phyloP scores from a whole-genome alignment of 2,888 invertebrate genomes.

The Idaea aversata region DNA sequence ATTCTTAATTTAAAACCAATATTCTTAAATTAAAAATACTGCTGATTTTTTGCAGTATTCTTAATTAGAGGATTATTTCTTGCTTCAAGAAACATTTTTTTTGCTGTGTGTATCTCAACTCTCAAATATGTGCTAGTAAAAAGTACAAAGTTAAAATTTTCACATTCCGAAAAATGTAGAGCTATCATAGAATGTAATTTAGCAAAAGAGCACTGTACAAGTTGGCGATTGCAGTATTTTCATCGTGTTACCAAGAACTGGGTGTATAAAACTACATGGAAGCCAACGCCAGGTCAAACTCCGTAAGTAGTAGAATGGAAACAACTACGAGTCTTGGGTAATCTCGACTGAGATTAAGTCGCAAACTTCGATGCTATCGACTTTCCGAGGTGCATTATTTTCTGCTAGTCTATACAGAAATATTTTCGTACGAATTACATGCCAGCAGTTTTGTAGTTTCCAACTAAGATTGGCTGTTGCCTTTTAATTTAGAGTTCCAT shows the following conservation, averaged over 20 bases:
- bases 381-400: slow-evolving; percentile 61
- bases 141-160: too few species aligned
- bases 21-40: too few species aligned
- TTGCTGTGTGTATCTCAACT: too few species aligned
- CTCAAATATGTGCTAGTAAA: too few species aligned
- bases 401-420: slow-evolving; percentile 44
- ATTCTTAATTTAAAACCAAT: too few species aligned
- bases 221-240: neutral
- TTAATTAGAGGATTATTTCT: too few species aligned
- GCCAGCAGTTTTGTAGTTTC: slow-evolving; percentile 24
- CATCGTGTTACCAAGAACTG: neutral
- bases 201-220: neutral
- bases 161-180: neutral
- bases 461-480: slow-evolving; percentile 29
- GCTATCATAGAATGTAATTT: neutral
- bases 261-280: slow-evolving; percentile 17
- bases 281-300: slow-evolving; percentile 19
- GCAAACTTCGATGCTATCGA: slow-evolving; percentile 63
- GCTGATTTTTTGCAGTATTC: too few species aligned
- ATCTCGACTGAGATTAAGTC: slow-evolving; percentile 70
- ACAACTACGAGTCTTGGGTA: slow-evolving; percentile 47
- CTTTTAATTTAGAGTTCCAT: slow-evolving; percentile 26
- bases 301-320: slow-evolving; percentile 43
- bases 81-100: too few species aligned
- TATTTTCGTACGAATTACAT: slow-evolving; percentile 38